Percentiles rank a stretch among this genome's conserved stretches.
These are phyloP conservation scores for Dascyllus trimaculatus DNA, from an alignment of 2,113 vertebrate species.

Conservation along the genomic window DNA sequence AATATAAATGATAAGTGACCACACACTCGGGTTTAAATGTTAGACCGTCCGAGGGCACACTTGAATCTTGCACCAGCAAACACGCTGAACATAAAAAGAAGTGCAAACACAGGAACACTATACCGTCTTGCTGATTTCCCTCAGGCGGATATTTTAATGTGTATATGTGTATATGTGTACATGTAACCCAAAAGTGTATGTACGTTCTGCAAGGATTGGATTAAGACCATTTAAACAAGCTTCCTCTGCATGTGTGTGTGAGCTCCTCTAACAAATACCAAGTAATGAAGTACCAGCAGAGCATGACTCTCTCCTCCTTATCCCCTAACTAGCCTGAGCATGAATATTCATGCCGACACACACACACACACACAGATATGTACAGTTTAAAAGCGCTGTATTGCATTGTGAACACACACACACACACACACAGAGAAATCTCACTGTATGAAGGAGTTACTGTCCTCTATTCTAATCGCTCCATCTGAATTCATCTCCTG, in stretches of 20 bases:
- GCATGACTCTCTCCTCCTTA: constrained; percentile 51
- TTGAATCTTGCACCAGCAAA: constrained; percentile 5
- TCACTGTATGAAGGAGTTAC: constrained; percentile 26
- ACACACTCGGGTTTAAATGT: constrained; percentile 27
- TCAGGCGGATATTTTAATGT: neutral
- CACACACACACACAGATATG: constrained; percentile 22
- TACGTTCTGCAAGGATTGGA: constrained; percentile 22
- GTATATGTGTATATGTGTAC: neutral
- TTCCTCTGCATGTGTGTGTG: constrained; percentile 20
- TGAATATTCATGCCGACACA: constrained; percentile 67
- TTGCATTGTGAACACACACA: constrained; percentile 10
- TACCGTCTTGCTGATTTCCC: constrained; percentile 1
- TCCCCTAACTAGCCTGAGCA: constrained; percentile 43
- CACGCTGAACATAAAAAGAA: neutral
- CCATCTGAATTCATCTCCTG: constrained; percentile 30
- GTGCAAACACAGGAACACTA: neutral
- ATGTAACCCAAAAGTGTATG: neutral
- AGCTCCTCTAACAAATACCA: constrained; percentile 50
- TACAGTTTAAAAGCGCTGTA: constrained; percentile 9
- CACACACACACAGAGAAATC: constrained; percentile 2
- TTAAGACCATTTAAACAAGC: constrained; percentile 46
- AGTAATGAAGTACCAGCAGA: constrained; percentile 61
- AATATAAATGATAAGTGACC: constrained; percentile 9
- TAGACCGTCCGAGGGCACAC: constrained; percentile 14
- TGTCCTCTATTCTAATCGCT: constrained; percentile 45